Evolutionary conservation across 2,797 vertebrate genomes (phyloP).

Genomic region (Alauda arvensis): DNA sequence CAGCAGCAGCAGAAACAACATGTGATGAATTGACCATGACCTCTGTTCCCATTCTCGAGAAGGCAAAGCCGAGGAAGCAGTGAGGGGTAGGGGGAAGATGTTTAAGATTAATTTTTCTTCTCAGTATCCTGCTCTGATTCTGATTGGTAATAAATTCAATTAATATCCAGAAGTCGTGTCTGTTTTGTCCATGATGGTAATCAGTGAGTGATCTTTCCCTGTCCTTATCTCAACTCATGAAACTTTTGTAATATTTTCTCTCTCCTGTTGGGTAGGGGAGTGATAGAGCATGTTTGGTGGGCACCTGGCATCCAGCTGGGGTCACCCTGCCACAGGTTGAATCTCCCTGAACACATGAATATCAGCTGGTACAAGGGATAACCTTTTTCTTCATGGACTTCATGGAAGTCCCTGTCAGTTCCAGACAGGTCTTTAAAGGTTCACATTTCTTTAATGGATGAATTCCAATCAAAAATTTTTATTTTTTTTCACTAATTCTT

Average conservation of each 20-base stretch:
- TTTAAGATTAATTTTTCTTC: neutral
- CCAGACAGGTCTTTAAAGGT: neutral
- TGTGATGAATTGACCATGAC: accelerated
- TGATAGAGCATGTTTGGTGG: neutral
- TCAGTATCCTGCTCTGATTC: neutral
- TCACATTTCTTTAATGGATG: neutral
- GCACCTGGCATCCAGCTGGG: neutral
- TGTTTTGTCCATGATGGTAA: neutral
- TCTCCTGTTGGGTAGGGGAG: neutral
- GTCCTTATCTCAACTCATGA: neutral
- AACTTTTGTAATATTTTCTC: neutral
- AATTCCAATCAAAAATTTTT: neutral
- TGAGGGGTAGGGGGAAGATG: neutral
- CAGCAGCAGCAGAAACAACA: neutral
- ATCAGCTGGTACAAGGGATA: neutral
- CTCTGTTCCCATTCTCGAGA: accelerated
- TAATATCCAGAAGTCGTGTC: accelerated
- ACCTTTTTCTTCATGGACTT: neutral
- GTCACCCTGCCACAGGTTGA: neutral
- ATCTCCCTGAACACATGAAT: neutral
- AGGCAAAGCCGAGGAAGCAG: neutral
- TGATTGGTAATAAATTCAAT: neutral
- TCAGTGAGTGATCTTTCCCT: neutral
- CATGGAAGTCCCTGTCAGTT: neutral
- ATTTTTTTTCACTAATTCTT: neutral